Evolutionary conservation across 2,797 vertebrate species (phyloP).

Genomic region (Chaetodon trifasciatus): DNA sequence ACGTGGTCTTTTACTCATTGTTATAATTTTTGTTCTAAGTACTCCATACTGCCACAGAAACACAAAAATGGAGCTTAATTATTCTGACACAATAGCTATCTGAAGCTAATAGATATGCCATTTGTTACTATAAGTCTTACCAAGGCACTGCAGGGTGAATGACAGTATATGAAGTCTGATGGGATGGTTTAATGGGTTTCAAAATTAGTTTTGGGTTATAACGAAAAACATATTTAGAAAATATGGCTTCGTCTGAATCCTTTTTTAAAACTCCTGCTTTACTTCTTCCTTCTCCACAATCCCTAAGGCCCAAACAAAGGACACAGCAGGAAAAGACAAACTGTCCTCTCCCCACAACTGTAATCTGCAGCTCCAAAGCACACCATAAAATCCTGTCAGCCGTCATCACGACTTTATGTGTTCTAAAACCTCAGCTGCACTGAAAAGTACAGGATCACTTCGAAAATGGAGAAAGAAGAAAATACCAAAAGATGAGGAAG

Average conservation of each 20-base stretch:
- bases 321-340: conserved; percentile 54
- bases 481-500: conserved; percentile 5
- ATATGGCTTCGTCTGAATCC: conserved; percentile 14
- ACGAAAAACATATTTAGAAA: conserved; percentile 35
- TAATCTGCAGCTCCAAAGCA: conserved; percentile 57
- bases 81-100: conserved; percentile 4
- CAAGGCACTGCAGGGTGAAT: conserved; percentile 22
- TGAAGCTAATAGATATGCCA: conserved; percentile 6
- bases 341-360: conserved; percentile 43
- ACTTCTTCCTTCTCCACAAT: conserved; percentile 11
- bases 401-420: conserved; percentile 37
- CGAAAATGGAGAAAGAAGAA: conserved; percentile 3
- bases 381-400: conserved; percentile 59
- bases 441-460: conserved; percentile 19
- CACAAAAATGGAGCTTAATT: not conserved
- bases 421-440: conserved; percentile 28
- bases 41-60: not conserved
- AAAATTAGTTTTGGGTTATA: conserved; percentile 43
- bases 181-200: conserved; percentile 20
- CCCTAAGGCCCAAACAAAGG: conserved; percentile 59
- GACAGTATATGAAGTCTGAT: conserved; percentile 29
- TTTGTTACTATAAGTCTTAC: not conserved
- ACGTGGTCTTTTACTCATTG: not conserved
- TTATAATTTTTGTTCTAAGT: not conserved
- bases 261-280: conserved; percentile 14